These are phyloP conservation scores for Drosophila maculinotata DNA, from an alignment of 2,888 invertebrate species.

Conservation along the genomic window DNA sequence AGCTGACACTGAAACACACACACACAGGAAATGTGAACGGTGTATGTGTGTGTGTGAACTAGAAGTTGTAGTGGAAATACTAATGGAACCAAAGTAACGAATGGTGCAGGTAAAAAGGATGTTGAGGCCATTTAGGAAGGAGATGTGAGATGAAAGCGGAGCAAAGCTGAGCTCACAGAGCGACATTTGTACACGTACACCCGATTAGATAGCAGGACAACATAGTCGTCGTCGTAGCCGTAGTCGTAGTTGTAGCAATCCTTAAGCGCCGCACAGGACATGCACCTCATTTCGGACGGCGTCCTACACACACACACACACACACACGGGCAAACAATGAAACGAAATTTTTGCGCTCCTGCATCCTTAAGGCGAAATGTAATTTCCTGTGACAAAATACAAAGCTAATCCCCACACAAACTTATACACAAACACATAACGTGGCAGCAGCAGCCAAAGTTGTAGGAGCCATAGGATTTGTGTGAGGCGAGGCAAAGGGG, in stretches of 20 bases:
- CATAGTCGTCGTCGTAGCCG: constrained; percentile 18
- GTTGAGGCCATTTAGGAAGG: constrained; percentile 8
- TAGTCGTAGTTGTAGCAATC: constrained; percentile 30
- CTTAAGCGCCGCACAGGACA: constrained; percentile 55
- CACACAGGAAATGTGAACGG: constrained; percentile 19
- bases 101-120: constrained; percentile 32
- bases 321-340: constrained; percentile 65
- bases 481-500: too few relatives aligned
- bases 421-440: constrained; percentile 32
- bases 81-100: constrained; percentile 64
- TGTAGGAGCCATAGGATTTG: constrained; percentile 75
- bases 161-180: constrained; percentile 42
- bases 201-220: constrained; percentile 70
- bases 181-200: constrained; percentile 70
- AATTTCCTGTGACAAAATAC: constrained; percentile 82
- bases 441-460: constrained; percentile 54
- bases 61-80: constrained; percentile 66
- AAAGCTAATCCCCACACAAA: constrained; percentile 75
- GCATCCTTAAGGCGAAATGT: constrained; percentile 79
- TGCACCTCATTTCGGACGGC: constrained; percentile 57
- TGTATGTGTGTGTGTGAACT: constrained; percentile 26
- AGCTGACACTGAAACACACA: constrained; percentile 9
- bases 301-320: constrained; percentile 13
- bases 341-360: constrained; percentile 73
- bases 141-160: constrained; percentile 37